A percentile compares a stretch with the other conserved stretches of the same genome.
Conservation (phyloP, 1,140 invertebrate genomes). For the Caenorhabditis inopinata region DNA sequence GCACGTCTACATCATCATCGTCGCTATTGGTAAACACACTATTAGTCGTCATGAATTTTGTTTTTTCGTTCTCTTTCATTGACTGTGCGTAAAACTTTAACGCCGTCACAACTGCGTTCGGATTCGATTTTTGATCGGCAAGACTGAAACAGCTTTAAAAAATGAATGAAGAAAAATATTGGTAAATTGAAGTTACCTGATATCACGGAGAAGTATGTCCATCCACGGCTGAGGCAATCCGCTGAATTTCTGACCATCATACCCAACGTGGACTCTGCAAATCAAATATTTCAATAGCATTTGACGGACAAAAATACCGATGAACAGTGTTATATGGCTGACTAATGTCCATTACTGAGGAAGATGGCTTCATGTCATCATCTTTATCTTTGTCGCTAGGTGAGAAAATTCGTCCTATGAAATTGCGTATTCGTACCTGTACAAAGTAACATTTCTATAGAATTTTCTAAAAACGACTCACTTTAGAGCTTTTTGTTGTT, state of each 20-base stretch:
- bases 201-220: slow-evolving; percentile 58
- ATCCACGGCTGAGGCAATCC: slow-evolving; percentile 62
- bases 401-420: slow-evolving; percentile 62
- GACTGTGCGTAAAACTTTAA: slow-evolving; percentile 64
- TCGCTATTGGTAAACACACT: slow-evolving; percentile 58
- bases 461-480: neutral
- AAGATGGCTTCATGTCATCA: neutral
- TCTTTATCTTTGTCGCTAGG: slow-evolving; percentile 26
- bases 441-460: neutral
- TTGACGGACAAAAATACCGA: slow-evolving; percentile 14
- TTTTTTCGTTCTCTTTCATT: slow-evolving; percentile 57
- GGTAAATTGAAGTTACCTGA: too few relatives aligned
- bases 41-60: slow-evolving; percentile 65
- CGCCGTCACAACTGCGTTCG: slow-evolving; percentile 60
- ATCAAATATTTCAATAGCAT: neutral
- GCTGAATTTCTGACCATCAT: slow-evolving; percentile 63
- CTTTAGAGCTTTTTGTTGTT: slow-evolving; percentile 6
- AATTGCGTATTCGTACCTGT: slow-evolving; percentile 55
- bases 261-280: slow-evolving; percentile 60
- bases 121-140: slow-evolving; percentile 64
- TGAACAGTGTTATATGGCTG: slow-evolving; percentile 62
- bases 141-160: slow-evolving; percentile 53
- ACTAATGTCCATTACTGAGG: slow-evolving; percentile 56
- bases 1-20: slow-evolving; percentile 51
- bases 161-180: too few relatives aligned